Evolutionary conservation across 1,140 invertebrate species (phyloP).

Genomic region (Anadara kagoshimensis): DNA sequence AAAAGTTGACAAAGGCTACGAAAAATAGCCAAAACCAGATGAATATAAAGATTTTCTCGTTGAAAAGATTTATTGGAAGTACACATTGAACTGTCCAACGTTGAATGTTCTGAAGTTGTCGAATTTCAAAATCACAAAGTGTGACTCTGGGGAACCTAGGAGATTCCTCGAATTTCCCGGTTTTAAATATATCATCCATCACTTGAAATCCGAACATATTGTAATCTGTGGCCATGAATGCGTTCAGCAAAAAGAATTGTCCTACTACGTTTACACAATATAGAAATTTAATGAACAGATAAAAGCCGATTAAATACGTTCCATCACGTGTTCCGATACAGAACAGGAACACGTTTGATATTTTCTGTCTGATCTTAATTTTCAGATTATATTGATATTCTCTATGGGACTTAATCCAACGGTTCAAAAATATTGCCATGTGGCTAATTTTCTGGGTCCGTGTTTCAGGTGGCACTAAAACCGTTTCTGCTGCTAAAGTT

Average conservation of each 20-base stretch:
- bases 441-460: constrained; percentile 14
- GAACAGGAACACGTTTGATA: constrained; percentile 46
- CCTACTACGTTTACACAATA: constrained; percentile 59
- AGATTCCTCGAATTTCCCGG: constrained; percentile 70
- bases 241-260: constrained; percentile 75
- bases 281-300: constrained; percentile 63
- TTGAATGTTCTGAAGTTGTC: constrained; percentile 71
- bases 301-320: constrained; percentile 73
- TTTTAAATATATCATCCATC: constrained; percentile 67
- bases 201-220: constrained; percentile 75
- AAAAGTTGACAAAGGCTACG: constrained; percentile 70
- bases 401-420: constrained; percentile 66
- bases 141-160: constrained; percentile 75
- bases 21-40: constrained; percentile 65
- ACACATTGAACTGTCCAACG: constrained; percentile 74
- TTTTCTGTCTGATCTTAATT: constrained; percentile 35
- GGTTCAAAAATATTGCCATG: constrained; percentile 28
- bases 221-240: constrained; percentile 73
- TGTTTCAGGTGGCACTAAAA: constrained; percentile 13
- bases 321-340: constrained; percentile 72
- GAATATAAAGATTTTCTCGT: constrained; percentile 76
- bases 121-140: constrained; percentile 75
- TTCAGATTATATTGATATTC: constrained; percentile 33
- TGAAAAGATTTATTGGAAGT: constrained; percentile 76
- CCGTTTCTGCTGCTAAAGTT: constrained; percentile 4